A percentile compares a stretch with the other conserved stretches of the same genome.
Conservation (phyloP, 2,888 invertebrate species). For the Drosophila austrosaltans region DNA sequence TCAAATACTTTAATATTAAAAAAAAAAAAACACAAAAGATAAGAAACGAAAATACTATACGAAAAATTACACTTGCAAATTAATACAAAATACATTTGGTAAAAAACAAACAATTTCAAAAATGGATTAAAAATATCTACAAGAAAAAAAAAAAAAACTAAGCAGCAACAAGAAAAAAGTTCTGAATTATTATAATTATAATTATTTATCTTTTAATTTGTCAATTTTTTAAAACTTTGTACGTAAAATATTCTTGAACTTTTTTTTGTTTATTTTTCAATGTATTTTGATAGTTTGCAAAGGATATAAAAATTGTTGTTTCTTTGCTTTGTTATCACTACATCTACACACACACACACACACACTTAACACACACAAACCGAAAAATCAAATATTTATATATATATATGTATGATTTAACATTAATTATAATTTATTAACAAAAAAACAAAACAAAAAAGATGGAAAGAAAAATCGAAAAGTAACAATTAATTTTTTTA, state of each 20-base stretch:
- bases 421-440: constrained; percentile 47
- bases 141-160: not conserved
- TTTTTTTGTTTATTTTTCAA: constrained; percentile 9
- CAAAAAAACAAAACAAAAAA: constrained; percentile 23
- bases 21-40: constrained; percentile 29
- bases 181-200: not conserved
- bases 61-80: constrained; percentile 55
- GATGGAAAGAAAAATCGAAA: constrained; percentile 21
- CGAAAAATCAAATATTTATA: constrained; percentile 35
- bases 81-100: constrained; percentile 60
- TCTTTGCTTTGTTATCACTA: constrained; percentile 43
- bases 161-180: constrained; percentile 3
- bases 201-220: constrained; percentile 13
- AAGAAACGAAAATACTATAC: constrained; percentile 19
- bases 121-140: constrained; percentile 7
- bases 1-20: constrained; percentile 21
- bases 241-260: not conserved
- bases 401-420: constrained; percentile 51
- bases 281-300: constrained; percentile 57
- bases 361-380: constrained; percentile 3
- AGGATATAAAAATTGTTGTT: constrained; percentile 29
- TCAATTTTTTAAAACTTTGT: not conserved
- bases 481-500: constrained; percentile 32
- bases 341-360: constrained; percentile 14
- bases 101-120: constrained; percentile 36